phyloP scores from a whole-genome alignment of 2,113 vertebrate species.

The Daubentonia madagascariensis region DNA sequence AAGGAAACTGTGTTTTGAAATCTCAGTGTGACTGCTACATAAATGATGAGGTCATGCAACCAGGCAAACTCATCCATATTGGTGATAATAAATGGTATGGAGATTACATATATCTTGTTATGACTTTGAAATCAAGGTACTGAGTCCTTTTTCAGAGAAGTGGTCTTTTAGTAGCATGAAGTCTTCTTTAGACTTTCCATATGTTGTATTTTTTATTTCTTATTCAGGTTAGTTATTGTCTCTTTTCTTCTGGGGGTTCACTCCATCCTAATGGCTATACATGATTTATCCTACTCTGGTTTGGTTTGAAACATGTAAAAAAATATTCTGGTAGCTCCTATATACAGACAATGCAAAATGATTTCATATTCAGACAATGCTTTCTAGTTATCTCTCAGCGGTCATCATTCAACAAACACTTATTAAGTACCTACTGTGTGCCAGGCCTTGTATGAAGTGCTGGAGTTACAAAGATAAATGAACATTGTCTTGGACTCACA shows the following conservation, averaged over 20 bases:
- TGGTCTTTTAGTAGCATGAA: background rate
- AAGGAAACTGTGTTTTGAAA: slow-evolving; percentile 67
- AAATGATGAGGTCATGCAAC: slow-evolving; percentile 49
- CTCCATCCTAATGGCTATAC: background rate
- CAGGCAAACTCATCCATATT: slow-evolving; percentile 64
- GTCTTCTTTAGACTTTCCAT: background rate
- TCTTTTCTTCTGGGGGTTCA: background rate
- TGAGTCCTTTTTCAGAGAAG: background rate
- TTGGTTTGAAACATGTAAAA: slow-evolving; percentile 16
- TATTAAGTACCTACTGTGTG: background rate
- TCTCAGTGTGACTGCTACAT: slow-evolving; percentile 75
- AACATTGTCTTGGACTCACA: background rate
- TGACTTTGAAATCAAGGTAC: background rate
- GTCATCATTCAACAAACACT: background rate
- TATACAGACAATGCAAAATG: background rate
- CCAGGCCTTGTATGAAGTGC: background rate
- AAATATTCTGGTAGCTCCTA: background rate
- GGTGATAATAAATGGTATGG: slow-evolving; percentile 75
- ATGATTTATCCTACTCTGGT: background rate
- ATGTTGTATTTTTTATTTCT: background rate
- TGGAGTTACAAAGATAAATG: background rate
- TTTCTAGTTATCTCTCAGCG: background rate
- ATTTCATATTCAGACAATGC: background rate
- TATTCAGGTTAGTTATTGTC: background rate
- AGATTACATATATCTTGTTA: background rate